A percentile compares a stretch with the other conserved stretches of the same genome.
These are phyloP conservation scores for Chelon labrosus DNA, from an alignment of 2,797 vertebrate species.

Conservation along the genomic window DNA sequence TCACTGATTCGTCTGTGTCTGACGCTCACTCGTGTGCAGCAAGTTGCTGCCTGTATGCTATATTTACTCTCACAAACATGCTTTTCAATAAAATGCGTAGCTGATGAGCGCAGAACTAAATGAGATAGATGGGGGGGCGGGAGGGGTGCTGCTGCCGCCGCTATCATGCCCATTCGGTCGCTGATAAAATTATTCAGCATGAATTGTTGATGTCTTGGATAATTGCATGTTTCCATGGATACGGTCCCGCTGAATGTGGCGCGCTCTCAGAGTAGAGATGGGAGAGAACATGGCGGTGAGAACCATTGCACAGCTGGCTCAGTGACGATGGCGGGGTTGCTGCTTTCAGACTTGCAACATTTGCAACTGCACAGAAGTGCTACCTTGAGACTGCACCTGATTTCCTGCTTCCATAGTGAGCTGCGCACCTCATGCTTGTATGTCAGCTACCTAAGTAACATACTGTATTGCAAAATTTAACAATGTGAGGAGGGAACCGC, in stretches of 20 bases:
- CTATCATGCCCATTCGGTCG: constrained; percentile 34
- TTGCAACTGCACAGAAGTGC: constrained; percentile 19
- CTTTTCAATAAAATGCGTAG: constrained; percentile 18
- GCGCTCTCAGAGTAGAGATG: constrained; percentile 55
- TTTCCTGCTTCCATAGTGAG: constrained; percentile 6
- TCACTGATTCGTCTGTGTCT: constrained; percentile 28
- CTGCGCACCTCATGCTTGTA: constrained; percentile 10
- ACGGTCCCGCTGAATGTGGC: constrained; percentile 51
- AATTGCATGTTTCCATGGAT: constrained; percentile 80
- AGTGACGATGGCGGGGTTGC: constrained; percentile 4
- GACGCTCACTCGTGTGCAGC: constrained; percentile 25
- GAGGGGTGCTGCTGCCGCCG: background rate
- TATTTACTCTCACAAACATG: constrained; percentile 54
- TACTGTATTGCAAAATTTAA: constrained; percentile 5
- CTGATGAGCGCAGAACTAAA: constrained; percentile 45
- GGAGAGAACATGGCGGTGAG: constrained; percentile 13
- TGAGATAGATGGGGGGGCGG: constrained; percentile 30
- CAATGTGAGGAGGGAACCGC: background rate
- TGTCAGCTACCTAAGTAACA: constrained; percentile 1
- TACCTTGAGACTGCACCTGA: constrained; percentile 7
- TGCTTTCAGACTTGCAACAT: constrained; percentile 26
- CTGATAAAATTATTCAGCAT: constrained; percentile 78
- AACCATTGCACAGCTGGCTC: constrained; percentile 55
- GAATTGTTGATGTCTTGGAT: constrained; percentile 78
- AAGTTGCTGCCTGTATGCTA: constrained; percentile 35